Conservation (phyloP, 2,888 invertebrate species). For the Agrenia bidenticulata region DNA sequence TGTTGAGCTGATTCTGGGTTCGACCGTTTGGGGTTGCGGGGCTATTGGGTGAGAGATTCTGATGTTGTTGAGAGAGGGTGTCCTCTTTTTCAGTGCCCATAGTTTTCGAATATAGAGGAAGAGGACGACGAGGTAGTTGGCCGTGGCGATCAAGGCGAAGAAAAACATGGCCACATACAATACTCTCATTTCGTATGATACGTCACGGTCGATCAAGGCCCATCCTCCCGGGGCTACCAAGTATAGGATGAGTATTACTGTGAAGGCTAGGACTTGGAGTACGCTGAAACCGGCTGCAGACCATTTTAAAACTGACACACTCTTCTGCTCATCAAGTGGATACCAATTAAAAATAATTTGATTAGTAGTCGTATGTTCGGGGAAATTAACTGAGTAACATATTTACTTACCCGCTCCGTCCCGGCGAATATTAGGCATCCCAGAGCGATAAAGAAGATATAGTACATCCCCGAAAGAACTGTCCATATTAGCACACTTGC, state of each 20-base stretch:
- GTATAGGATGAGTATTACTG: slow-evolving; percentile 32
- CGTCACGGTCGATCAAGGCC: slow-evolving; percentile 20
- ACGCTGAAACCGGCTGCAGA: slow-evolving; percentile 36
- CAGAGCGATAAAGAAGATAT: slow-evolving; percentile 26
- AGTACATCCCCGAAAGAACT: slow-evolving; percentile 31
- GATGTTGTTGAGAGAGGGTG: slow-evolving; percentile 18
- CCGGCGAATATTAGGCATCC: slow-evolving; percentile 39
- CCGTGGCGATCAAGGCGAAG: slow-evolving; percentile 35
- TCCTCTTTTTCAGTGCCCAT: slow-evolving; percentile 27
- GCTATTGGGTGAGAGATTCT: slow-evolving; percentile 36
- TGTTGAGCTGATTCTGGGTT: slow-evolving; percentile 19
- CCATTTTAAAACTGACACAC: slow-evolving; percentile 37
- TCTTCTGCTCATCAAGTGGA: slow-evolving; percentile 19
- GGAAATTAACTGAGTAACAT: neutral
- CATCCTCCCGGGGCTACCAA: slow-evolving; percentile 33
- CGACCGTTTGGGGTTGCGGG: slow-evolving; percentile 9
- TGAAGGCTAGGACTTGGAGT: slow-evolving; percentile 38
- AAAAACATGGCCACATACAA: slow-evolving; percentile 28
- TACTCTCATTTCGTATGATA: slow-evolving; percentile 23
- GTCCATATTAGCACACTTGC: slow-evolving; percentile 29
- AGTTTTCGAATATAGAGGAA: slow-evolving; percentile 35
- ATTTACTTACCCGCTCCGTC: slow-evolving; percentile 29
- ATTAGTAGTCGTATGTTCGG: neutral
- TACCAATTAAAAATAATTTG: neutral
- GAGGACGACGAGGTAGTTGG: slow-evolving; percentile 35